Evolutionary conservation across 2,888 invertebrate genomes (phyloP), one percentile per base, ranked within the genome.

Genomic region (Leptopilina syphax): DNA sequence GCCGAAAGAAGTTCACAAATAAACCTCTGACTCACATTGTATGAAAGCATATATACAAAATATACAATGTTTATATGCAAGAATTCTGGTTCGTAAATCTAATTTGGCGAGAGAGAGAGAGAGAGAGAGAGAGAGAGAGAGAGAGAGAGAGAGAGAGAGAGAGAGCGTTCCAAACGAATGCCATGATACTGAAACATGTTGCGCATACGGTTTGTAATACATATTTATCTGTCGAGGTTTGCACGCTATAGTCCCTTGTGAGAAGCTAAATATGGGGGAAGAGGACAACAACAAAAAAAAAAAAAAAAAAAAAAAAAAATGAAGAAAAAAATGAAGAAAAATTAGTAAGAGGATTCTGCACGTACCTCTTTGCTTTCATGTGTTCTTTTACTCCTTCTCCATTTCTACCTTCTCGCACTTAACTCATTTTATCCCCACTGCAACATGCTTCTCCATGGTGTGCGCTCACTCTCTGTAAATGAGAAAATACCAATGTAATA

Each of bases 11-110:
- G 57, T 57, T 73, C 34, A n/a, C 57, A 57, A 73, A 73, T 57
- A 73, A 73, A 57, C 73, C 9, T 34, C 57, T 73, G 73, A 73
- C 73, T 57, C 73, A 73, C 34, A 73, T 57, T 73, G 73, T 73
- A 73, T 54, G 57, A 50, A 73, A 57, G 73, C 57, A 44, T 7
- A 44, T 44, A 34, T 34, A 54, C 57, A 57, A 73, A 34, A 73
- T 57, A 73, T 73, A 73, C 73, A 73, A 73, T 73, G 70, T 70
- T 12, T 18, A 73, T 73, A 34, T 73, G 70, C 70, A 27, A 27
- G 54, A 27, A 54, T 54, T 70, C 54, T 27, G 34, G 54, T 54
- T 73, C 70, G 34, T 27, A 34, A 73, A 57, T 73, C 54, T 34
- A 13, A 73, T 73, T 54, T 34, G 54, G 34, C 34, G 34, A 65